Percentiles rank a stretch among this genome's conserved stretches.
phyloP scores from a whole-genome alignment of 2,113 vertebrate species.

The Takifugu bimaculatus region DNA sequence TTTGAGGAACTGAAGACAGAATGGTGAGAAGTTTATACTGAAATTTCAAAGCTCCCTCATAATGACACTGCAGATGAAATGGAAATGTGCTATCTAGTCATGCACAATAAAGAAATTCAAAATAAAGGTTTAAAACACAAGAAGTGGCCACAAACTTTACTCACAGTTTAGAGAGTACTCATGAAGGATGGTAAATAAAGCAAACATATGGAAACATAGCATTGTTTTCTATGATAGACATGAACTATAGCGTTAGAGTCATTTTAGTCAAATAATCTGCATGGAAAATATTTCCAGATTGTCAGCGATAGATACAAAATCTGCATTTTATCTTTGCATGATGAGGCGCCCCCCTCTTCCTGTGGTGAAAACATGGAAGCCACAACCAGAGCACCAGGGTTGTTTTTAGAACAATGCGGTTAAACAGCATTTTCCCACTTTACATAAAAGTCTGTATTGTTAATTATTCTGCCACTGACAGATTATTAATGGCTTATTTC shows the following conservation, averaged over 20 bases:
- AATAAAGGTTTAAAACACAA: too few species aligned
- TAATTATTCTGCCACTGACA: not conserved
- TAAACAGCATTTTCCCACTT: conserved; percentile 17
- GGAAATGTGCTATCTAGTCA: not conserved
- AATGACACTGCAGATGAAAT: not conserved
- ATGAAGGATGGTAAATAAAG: not conserved
- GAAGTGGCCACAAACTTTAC: too few species aligned
- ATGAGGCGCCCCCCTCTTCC: conserved; percentile 26
- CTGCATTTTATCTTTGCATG: conserved; percentile 26
- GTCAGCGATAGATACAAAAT: not conserved
- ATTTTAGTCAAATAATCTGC: not conserved
- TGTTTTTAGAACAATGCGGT: conserved; percentile 19
- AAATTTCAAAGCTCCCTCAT: conserved; percentile 1
- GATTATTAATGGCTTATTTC: too few species aligned
- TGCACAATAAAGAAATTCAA: not conserved
- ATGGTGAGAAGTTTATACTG: not conserved
- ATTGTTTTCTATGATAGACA: not conserved
- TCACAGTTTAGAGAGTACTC: too few species aligned
- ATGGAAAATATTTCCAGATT: conserved; percentile 11
- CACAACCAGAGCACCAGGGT: conserved; percentile 34
- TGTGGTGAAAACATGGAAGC: conserved; percentile 48
- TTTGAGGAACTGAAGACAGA: conserved; percentile 12
- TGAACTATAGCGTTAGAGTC: not conserved
- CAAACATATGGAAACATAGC: not conserved
- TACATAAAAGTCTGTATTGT: not conserved